Percentiles rank a stretch among this genome's conserved stretches.
Conservation (phyloP, 2,888 invertebrate species). For the Drosophila colorata region DNA sequence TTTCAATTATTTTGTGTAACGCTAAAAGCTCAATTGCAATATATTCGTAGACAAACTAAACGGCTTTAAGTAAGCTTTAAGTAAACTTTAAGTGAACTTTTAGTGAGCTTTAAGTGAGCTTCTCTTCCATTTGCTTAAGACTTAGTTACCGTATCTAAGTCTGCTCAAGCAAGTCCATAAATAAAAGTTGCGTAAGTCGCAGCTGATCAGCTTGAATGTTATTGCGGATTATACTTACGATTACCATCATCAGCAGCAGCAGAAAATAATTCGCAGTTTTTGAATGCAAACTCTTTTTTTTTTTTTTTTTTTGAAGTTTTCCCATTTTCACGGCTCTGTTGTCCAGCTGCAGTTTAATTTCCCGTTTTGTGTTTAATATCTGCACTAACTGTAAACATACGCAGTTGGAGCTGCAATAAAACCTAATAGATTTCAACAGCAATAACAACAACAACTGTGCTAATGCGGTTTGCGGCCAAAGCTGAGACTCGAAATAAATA, state of each 20-base stretch:
- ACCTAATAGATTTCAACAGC: constrained; percentile 24
- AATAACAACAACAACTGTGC: constrained; percentile 30
- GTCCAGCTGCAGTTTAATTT: constrained; percentile 2
- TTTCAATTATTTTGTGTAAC: too few species aligned
- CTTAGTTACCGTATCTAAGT: too few species aligned
- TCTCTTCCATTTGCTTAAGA: neutral
- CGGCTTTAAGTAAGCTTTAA: too few species aligned
- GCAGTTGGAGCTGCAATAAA: constrained; percentile 8
- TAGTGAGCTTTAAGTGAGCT: neutral
- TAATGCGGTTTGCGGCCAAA: neutral
- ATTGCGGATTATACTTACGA: constrained; percentile 8
- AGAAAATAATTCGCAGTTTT: neutral
- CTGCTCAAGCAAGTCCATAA: neutral
- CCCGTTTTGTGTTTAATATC: neutral
- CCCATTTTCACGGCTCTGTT: neutral
- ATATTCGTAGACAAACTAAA: too few species aligned
- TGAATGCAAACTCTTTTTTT: neutral
- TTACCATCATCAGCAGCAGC: neutral
- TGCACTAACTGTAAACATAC: constrained; percentile 17
- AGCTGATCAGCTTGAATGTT: constrained; percentile 3
- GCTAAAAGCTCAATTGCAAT: neutral
- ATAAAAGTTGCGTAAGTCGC: neutral
- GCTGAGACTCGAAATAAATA: too few species aligned
- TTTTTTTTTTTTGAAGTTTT: neutral
- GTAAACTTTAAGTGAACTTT: too few species aligned